Base-by-base conservation (phyloP, 1,140 invertebrate genomes). In the Odontomachus brunneus region DNA sequence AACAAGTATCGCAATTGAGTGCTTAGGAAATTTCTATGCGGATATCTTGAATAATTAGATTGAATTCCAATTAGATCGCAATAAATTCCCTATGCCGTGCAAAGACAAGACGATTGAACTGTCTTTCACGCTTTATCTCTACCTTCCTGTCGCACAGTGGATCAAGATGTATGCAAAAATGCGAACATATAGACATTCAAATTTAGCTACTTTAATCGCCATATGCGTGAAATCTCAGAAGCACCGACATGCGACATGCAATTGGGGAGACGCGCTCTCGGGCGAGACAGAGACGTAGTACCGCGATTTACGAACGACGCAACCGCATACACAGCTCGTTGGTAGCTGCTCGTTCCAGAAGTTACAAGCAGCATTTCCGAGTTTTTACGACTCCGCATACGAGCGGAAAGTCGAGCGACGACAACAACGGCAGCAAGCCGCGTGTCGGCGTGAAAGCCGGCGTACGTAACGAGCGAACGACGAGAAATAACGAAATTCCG, bases 281-380 rank as follows among this genome's bases (percentile, higher is more conserved):
- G n/a, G 2, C 17, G 51, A 0, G 19, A 12, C 74, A 19, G 4
- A 24, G 15, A 57, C 22, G n/a, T 22, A 71, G 9, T 53, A 15
- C 51, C 15, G 22, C 65, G 17, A 80, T 80, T 69, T 71, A 80
- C 48, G 51, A 69, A 48, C 59, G 24, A 75, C 44, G 44, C 51
- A 26, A 49, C 73, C 44, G 3, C 29, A n/a, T 26, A 55, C 48
- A 53, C 48, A 53, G 15, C 63, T 67, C 62, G 75, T 78, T 71
- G 65, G n/a, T 69, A 29, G 53, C 65, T 33, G 53, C 22, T 44
- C 22, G 51, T 80, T 57, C 22, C 75, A 44, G 51, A 11, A 71
- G 63, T 57, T 69, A 67, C 48, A 76, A 76, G 48, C 60, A 19
- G 59, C 38, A 12, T 71, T 85, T 78, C 48, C 29, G 62, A 33